Percentiles rank a stretch among this genome's conserved stretches.
phyloP scores from a whole-genome alignment of 2,888 invertebrate genomes.

The Amitus sp. region DNA sequence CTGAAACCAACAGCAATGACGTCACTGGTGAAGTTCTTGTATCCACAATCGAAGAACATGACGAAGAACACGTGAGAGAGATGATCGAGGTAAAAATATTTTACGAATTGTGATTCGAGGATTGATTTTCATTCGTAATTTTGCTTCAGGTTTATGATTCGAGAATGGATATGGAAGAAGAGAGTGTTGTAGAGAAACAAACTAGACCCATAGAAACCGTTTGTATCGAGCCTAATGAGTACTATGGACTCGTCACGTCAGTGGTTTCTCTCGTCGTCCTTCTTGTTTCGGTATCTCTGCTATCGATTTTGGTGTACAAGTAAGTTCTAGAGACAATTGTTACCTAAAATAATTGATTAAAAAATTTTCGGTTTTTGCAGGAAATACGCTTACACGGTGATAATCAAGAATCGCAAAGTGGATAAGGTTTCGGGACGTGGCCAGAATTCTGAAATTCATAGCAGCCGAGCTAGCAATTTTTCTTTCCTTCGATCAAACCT shows the following conservation, averaged over 20 bases:
- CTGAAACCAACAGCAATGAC: conserved; percentile 43
- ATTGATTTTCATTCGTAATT: not conserved
- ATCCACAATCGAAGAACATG: conserved; percentile 63
- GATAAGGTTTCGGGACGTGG: conserved; percentile 62
- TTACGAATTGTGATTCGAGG: not conserved
- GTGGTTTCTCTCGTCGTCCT: conserved; percentile 80
- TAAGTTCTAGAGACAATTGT: conserved; percentile 56
- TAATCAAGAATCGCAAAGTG: conserved; percentile 64
- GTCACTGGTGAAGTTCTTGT: conserved; percentile 50
- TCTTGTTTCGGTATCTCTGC: conserved; percentile 77
- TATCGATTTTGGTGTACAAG: conserved; percentile 83
- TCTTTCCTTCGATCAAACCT: conserved; percentile 63
- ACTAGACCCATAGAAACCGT: conserved; percentile 76
- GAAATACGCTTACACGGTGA: conserved; percentile 76
- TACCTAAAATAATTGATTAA: not conserved
- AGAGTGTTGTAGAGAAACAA: conserved; percentile 54
- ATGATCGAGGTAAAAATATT: conserved; percentile 80
- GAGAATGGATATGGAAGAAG: conserved; percentile 66
- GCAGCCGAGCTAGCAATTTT: conserved; percentile 60
- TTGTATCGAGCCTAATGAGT: conserved; percentile 85
- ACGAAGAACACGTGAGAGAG: conserved; percentile 82
- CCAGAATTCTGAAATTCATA: conserved; percentile 50
- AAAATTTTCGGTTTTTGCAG: conserved; percentile 62
- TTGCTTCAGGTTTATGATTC: conserved; percentile 81
- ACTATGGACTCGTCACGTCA: conserved; percentile 84